phyloP scores from a whole-genome alignment of 2,888 invertebrate species.

The Urechis unicinctus region DNA sequence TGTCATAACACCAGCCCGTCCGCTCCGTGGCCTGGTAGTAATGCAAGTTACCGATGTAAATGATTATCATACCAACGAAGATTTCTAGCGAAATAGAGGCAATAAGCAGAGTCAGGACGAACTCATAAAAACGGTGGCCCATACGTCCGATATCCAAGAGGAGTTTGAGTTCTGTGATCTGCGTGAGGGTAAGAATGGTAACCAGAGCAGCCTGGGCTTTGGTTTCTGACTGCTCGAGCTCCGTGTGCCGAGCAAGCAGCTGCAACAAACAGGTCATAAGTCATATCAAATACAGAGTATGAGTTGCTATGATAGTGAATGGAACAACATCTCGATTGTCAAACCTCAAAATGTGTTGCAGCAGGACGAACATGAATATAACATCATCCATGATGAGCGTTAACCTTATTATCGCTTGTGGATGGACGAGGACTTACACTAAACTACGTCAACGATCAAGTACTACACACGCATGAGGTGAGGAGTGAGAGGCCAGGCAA shows the following conservation, averaged over 20 bases:
- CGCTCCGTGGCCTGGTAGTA: conserved; percentile 16
- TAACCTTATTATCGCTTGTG: no score
- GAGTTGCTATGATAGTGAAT: no score
- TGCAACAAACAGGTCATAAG: conserved; percentile 7
- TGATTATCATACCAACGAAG: conserved; percentile 27
- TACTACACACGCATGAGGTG: no score
- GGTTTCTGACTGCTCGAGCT: conserved; percentile 27
- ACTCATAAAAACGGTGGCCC: conserved; percentile 28
- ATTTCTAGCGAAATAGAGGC: conserved; percentile 26
- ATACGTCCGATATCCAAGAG: conserved; percentile 25
- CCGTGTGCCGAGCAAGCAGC: conserved; percentile 24
- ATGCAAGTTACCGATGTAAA: conserved; percentile 26
- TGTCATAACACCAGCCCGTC: conserved; percentile 9
- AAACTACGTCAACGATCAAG: no score
- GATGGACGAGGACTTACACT: no score
- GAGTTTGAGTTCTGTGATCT: conserved; percentile 26
- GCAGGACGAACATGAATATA: no score
- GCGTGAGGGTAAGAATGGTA: conserved; percentile 24
- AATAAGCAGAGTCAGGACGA: conserved; percentile 25
- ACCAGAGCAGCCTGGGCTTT: conserved; percentile 27
- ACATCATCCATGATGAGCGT: no score
- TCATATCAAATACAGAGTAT: no score
- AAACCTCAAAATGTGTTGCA: no score
- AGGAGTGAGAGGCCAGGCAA: no score
- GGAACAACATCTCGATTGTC: no score